Base-by-base conservation (phyloP, 2,888 invertebrate genomes). In the Spodoptera littoralis region DNA sequence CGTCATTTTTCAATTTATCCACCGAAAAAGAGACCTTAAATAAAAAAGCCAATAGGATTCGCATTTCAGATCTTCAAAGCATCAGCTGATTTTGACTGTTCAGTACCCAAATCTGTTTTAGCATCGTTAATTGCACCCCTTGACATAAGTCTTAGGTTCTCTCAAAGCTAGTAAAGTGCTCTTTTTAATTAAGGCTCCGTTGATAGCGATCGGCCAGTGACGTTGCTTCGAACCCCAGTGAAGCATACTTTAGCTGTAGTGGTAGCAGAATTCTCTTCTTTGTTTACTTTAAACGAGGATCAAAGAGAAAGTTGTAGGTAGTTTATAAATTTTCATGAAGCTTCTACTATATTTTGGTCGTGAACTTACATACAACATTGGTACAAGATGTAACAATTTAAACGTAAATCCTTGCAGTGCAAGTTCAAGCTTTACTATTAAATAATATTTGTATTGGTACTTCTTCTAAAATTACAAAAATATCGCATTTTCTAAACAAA, bases 181-280 rank as follows among this genome's bases (percentile, higher is more conserved):
- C 71, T 69, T 82, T 77, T 79, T 80, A 82, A 81, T 80, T 76
- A 82, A 75, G 69, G 61, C 59, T 51, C 12, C 54, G 65, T 68
- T 65, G 77, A 77, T 77, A 74, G 64, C 60, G 74, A 77, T 77
- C 74, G 65, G 61, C 60, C 47, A 60, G 63, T 59, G 70, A 60
- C 60, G 65, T 63, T 43, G 56, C 76, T 79, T 56, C 45, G 49
- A 60, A 52, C 44, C 45, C 36, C 30, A 76, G 62, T 70, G 51
- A 56, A 69, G 63, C 55, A 60, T 72, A 63, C 79, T 76, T 70
- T 49, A 45, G 50, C 53, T 54, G 48, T 49, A 73, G 77, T 64
- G 61, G 49, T 53, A 47, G 49, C 60, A 64, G 69, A 73, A 63
- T 68, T 42, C 58, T 46, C 48, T 46, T 57, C 60, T 68, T 58